A percentile compares a stretch with the other conserved stretches of the same genome.
Conservation (phyloP, 2,797 vertebrate genomes). For the Danionella dracula region DNA sequence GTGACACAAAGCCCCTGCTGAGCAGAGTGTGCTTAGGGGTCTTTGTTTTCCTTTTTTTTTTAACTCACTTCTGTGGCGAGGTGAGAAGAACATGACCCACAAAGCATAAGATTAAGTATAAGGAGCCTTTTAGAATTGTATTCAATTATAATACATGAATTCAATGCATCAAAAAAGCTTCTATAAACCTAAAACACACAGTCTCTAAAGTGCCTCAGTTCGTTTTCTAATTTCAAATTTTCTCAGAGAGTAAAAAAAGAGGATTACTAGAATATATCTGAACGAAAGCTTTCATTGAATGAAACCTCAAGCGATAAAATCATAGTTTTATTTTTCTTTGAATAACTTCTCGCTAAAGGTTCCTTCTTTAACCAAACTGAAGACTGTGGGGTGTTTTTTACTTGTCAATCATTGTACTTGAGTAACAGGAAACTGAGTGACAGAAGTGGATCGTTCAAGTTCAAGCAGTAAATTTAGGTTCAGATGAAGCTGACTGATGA, state of each 20-base stretch:
- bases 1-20: constrained; percentile 14
- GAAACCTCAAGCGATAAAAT: too few relatives aligned
- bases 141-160: too few relatives aligned
- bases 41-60: background rate
- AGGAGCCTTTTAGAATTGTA: constrained; percentile 17
- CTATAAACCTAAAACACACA: background rate
- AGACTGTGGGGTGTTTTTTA: background rate
- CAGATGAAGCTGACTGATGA: background rate
- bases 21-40: constrained; percentile 9
- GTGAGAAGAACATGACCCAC: constrained; percentile 19
- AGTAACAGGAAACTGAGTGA: background rate
- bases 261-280: too few relatives aligned
- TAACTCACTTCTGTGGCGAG: background rate
- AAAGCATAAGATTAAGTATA: constrained; percentile 34
- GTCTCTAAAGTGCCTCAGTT: background rate
- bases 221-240: background rate
- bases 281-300: too few relatives aligned
- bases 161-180: too few relatives aligned
- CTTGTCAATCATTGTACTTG: background rate
- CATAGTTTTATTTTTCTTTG: too few relatives aligned
- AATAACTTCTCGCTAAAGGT: too few relatives aligned
- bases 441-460: background rate
- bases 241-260: background rate
- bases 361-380: background rate
- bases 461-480: background rate